Evolutionary conservation across 2,113 vertebrate species (phyloP), one percentile per base, ranked within the genome.

Genomic region (Passerina amoena): DNA sequence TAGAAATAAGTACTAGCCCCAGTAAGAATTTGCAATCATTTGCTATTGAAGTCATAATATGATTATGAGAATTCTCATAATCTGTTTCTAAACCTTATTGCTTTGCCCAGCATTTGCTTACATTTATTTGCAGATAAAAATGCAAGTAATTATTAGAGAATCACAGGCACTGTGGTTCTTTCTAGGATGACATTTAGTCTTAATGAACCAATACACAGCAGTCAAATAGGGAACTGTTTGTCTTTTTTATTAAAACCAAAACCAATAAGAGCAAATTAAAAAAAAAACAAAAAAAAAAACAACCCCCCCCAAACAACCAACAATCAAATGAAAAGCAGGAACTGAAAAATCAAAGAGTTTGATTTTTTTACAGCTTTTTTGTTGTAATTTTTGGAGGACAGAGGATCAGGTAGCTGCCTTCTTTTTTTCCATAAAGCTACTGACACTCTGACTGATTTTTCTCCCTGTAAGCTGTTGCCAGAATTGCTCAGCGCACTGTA

Each of bases 281-380:
- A 37, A 48, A 6, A 0, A 21, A 0, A 6, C 14, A 27, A 4
- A 1, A 15, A 0, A 5, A 16, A 17, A 3, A 20, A 22, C 24
- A 47, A 18, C 4, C 4, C 8, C 21, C 17, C 5, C 27, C 44
- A 14, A 37, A 54, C 70, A 28, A 9, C 8, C 25, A 22, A 20
- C 35, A 56, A n/a, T 5, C 11, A 45, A 38, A 64, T 24, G 4
- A 40, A 50, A 57, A 31, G 1, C 11, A 61, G 30, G 8, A 77
- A 59, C 25, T 61, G 42, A 48, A 85, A 90, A 50, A 21, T 50
- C 11, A 50, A 27, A 60, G 30, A 64, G 11, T 80, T 60, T 56
- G 25, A 60, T 51, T 12, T 75, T 78, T 78, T 48, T 75, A 12
- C 33, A 23, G 4, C 12, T 80, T 65, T 40, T 60, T 79, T 85